Evolutionary conservation across 2,113 vertebrate species (phyloP), one percentile per base, ranked within the genome.

Genomic region (Prochilodus magdalenae): DNA sequence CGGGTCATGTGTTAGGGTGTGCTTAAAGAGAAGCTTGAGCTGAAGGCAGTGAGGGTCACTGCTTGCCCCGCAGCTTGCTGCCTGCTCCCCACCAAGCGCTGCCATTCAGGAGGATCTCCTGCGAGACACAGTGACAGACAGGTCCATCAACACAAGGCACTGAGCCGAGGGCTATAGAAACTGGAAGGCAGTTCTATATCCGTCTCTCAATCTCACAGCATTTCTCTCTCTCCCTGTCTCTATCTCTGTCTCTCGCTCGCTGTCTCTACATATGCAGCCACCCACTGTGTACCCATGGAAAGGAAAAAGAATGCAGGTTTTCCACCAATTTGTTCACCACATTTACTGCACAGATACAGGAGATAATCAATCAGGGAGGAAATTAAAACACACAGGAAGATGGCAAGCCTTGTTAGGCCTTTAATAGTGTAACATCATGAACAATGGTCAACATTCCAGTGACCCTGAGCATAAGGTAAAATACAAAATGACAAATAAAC

Each of bases 101-200:
- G 85, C 65, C 89, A 86, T 79, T 87, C 84, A 77, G 16, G 36
- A 27, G 73, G 67, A 77, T 85, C 85, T 84, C 76, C 76, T 27
- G 51, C 14, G 71, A 88, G 79, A 88, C 55, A 14, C 53, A 51
- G 51, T 87, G 85, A 91, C 83, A 86, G 89, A 86, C 87, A 87
- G 82, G n/a, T 81, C 73, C 75, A 75, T 86, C 73, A 75, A 57
- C 79, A 89, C 79, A 76, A 86, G 79, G 73, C 73, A 70, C 73
- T 75, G 62, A 80, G 70, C 62, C 11, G 47, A n/a, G 71, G 80
- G 73, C 60, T 59, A 26, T 22, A 73, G 33, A 73, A 29, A 69
- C 70, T n/a, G 6, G 26, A 83, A 77, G 40, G 70, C 60, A 75
- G 47, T 24, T 72, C 30, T 67, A 70, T 82, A 81, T 30, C 62